Conservation (phyloP, 1,140 invertebrate genomes). For the Meloidogyne hapla region DNA sequence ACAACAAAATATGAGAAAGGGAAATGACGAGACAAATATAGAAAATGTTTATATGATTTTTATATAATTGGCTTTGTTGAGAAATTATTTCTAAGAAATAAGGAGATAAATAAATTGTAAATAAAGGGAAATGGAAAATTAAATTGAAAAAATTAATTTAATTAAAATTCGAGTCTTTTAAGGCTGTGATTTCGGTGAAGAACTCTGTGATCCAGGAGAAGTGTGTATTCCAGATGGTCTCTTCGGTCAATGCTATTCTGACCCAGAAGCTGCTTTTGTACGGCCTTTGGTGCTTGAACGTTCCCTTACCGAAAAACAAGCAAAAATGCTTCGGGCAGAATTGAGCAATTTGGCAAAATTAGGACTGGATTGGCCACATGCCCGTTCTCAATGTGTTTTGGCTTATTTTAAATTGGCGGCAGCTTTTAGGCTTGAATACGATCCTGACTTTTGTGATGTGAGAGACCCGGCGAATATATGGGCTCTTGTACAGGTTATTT, state of each 20-base stretch:
- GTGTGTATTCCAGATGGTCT: slow-evolving; percentile 49
- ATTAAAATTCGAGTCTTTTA: neutral
- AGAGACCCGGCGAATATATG: slow-evolving; percentile 49
- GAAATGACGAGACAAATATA: neutral
- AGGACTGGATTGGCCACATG: slow-evolving; percentile 51
- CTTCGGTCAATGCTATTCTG: slow-evolving; percentile 52
- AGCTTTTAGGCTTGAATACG: slow-evolving; percentile 46
- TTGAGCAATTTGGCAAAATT: slow-evolving; percentile 39
- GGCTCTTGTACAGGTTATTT: slow-evolving; percentile 42
- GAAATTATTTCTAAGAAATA: neutral
- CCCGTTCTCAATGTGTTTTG: slow-evolving; percentile 47
- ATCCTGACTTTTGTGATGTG: slow-evolving; percentile 51
- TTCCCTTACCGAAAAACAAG: slow-evolving; percentile 31
- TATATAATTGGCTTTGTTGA: too few species aligned
- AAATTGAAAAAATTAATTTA: neutral
- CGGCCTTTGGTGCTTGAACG: slow-evolving; percentile 43
- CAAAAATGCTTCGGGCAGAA: slow-evolving; percentile 42
- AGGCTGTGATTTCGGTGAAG: slow-evolving; percentile 48
- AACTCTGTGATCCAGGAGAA: slow-evolving; percentile 42
- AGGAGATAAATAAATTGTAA: neutral
- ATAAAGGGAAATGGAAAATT: neutral
- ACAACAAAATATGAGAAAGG: neutral
- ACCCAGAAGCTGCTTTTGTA: slow-evolving; percentile 29
- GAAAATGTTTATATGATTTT: neutral
- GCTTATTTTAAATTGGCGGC: slow-evolving; percentile 50